Evolutionary conservation across 2,888 invertebrate species (phyloP), one percentile per base, ranked within the genome.

Genomic region (Pogonocherus hispidulus): DNA sequence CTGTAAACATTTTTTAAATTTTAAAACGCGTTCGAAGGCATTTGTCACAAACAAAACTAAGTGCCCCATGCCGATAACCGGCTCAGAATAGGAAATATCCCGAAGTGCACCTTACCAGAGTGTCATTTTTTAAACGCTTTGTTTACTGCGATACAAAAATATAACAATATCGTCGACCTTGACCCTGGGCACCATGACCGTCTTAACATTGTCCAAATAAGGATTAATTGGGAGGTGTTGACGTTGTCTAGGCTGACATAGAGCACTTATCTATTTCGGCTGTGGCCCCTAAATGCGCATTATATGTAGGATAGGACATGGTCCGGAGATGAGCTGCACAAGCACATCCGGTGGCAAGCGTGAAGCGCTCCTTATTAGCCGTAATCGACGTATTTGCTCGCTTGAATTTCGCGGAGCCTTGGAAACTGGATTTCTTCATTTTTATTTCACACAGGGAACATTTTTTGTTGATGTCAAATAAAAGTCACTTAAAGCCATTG

Each of bases 131-230:
- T 72, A 77, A 77, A 73, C 67, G 73, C 71, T 75, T 66, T 77
- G 77, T 77, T 77, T 75, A 77, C 75, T 23, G 62, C 63, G 73
- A 76, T 76, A 74, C n/a, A n/a, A n/a, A 77, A 74, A 76, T 74
- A 74, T 75, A 73, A 76, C 74, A 75, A 67, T 54, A 75, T 64
- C 78, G 76, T 75, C 76, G 76, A 76, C 73, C 73, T 76, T 76
- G 73, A 66, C 67, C 73, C 73, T 76, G 75, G 73, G 67, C 67
- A 72, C 78, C 76, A 76, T 78, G 78, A 78, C 78, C 78, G 76
- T 78, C 78, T 71, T 78, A 78, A 78, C 76, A 78, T 71, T 76
- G 72, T 67, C 76, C 60, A 52, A 73, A 73, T 71, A 65, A 65
- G 66, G 74, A 71, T 69, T 70, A 75, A 76, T 74, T 74, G 70